Evolutionary conservation across 2,888 invertebrate genomes (phyloP), one percentile per base, ranked within the genome.

Genomic region (Balanococcus diminutus): DNA sequence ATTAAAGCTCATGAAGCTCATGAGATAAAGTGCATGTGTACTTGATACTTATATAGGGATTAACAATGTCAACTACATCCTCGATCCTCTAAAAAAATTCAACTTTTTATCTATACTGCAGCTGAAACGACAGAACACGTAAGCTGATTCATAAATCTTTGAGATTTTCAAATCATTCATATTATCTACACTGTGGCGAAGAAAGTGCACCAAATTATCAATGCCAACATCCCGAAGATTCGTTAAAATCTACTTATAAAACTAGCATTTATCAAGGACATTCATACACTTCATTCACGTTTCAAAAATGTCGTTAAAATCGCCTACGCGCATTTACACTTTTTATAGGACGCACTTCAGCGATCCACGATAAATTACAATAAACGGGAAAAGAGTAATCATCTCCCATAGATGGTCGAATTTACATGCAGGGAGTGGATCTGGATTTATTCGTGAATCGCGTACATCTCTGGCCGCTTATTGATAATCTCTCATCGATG

Each of bases 351-450:
- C 75, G 32, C 32, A 36, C 19, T 79, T 79, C 36, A 79, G 36
- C 32, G 75, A 79, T 79, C 75, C 14, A 19, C 6, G 28, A 19
- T 79, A 22, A 79, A 79, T 79, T 79, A 79, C 75, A 79, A 79
- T 79, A 79, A 79, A 79, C 75, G 75, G 75, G 75, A 79, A 79
- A 79, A 79, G 75, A 79, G 75, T 79, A 79, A 79, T 79, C 36
- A 79, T 79, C 36, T 36, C n/a, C 2, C 36, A 67, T 67, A 67
- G 28, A 79, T 36, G 75, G 75, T 36, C 36, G n/a, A 79, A 79
- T 79, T 79, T 79, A 28, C 28, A 67, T 16, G 22, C 25, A 67
- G 14, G 14, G 19, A n/a, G n/a, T 22, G 56, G 19, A 19, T 56
- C 22, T 19, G 11, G 1, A 25, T 25, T 1, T 56, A 56, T 19